Evolutionary conservation across 1,140 invertebrate genomes (phyloP).

Genomic region (Penaeus japonicus): DNA sequence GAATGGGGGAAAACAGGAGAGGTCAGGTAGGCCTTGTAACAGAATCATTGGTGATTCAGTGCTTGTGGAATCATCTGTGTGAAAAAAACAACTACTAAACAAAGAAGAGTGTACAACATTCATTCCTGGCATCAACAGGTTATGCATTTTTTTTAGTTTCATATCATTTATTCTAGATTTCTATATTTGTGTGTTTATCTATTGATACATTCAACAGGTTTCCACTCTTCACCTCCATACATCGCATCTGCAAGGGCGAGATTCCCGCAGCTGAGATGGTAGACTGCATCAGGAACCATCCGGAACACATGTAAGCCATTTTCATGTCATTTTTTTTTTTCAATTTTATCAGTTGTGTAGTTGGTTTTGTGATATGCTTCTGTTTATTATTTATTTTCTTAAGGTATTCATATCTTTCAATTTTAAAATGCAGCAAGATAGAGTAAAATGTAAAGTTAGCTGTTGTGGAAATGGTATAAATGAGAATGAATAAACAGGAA

Average conservation of each 20-base stretch:
- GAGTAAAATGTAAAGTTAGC: too few species aligned
- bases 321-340: neutral
- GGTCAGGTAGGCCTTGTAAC: too few species aligned
- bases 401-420: too few species aligned
- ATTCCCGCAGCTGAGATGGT: slow-evolving; percentile 83
- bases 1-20: too few species aligned
- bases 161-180: neutral
- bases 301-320: slow-evolving; percentile 90
- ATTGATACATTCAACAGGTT: slow-evolving; percentile 73
- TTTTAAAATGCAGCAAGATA: too few species aligned
- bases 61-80: too few species aligned
- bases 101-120: neutral
- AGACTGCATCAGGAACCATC: slow-evolving; percentile 90
- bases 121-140: neutral
- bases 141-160: neutral
- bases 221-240: slow-evolving; percentile 93
- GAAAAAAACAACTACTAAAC: neutral
- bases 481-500: too few species aligned
- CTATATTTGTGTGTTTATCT: neutral
- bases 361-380: neutral
- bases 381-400: neutral
- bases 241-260: slow-evolving; percentile 88
- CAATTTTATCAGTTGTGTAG: neutral
- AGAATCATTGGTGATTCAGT: too few species aligned
- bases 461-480: too few species aligned